A percentile compares a stretch with the other conserved stretches of the same genome.
Evolutionary conservation across 2,113 vertebrate species (phyloP).

Genomic region (Boleophthalmus pectinirostris): DNA sequence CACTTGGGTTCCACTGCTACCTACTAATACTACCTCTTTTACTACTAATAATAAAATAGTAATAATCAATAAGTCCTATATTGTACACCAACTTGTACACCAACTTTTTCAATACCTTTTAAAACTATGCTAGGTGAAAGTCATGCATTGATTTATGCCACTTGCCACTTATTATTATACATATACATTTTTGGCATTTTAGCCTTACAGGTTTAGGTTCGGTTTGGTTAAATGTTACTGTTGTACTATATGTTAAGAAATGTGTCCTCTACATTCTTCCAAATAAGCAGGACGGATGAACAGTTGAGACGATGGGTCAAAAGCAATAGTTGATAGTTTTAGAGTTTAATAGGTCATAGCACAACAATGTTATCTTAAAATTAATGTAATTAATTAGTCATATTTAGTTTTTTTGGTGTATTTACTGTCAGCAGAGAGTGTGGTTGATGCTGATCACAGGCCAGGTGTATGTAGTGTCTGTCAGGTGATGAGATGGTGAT

Average conservation of each 20-base stretch:
- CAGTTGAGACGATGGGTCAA: not conserved
- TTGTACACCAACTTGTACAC: too few species aligned
- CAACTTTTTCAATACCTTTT: too few species aligned
- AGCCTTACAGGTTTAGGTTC: not conserved
- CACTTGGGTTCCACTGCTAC: not conserved
- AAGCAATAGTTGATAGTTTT: not conserved
- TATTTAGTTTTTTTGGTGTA: slow-evolving; percentile 54
- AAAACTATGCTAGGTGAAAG: too few species aligned
- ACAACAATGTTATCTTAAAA: not conserved
- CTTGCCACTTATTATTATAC: not conserved
- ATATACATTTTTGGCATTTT: not conserved
- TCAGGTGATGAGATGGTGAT: slow-evolving; percentile 39
- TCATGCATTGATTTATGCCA: too few species aligned
- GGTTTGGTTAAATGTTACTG: too few species aligned
- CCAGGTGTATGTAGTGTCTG: slow-evolving; percentile 56
- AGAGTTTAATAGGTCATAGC: not conserved
- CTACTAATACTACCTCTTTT: not conserved
- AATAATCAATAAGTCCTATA: too few species aligned
- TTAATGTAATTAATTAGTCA: slow-evolving; percentile 9
- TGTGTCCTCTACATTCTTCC: not conserved
- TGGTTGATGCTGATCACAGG: slow-evolving; percentile 44
- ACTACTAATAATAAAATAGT: not conserved
- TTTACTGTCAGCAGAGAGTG: slow-evolving; percentile 35
- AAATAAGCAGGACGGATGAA: not conserved
- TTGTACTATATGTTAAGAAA: not conserved